These are phyloP conservation scores for Tachysurus vachellii DNA, from an alignment of 2,113 vertebrate genomes.

Conservation along the genomic window DNA sequence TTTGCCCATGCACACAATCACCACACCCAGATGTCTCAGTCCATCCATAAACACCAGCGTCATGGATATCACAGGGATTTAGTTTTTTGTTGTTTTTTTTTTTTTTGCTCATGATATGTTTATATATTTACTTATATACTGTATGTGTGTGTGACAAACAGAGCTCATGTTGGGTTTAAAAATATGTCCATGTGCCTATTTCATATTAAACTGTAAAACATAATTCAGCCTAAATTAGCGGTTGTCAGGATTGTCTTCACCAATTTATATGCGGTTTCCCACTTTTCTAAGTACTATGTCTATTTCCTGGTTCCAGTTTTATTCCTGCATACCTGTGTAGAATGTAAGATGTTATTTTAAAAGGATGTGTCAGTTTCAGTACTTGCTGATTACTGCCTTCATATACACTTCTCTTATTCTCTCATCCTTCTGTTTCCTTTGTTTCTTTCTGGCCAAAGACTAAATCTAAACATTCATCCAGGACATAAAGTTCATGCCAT, in stretches of 20 bases:
- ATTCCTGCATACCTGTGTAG: background rate
- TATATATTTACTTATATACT: background rate
- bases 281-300: background rate
- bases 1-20: conserved; percentile 17
- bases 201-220: conserved; percentile 2
- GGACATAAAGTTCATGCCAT: background rate
- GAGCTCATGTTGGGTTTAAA: background rate
- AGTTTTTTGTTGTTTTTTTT: no score
- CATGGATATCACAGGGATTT: background rate
- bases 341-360: background rate
- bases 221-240: conserved; percentile 1
- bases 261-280: background rate
- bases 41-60: conserved; percentile 15
- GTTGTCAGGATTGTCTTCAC: background rate
- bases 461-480: background rate
- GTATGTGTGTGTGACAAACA: background rate
- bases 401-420: background rate
- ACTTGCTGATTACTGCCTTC: background rate
- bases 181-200: background rate
- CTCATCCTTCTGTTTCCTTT: background rate
- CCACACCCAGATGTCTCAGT: conserved; percentile 24
- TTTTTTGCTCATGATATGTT: background rate
- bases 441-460: background rate
- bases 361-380: background rate
- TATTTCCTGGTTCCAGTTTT: background rate